Evolutionary conservation across 2,113 vertebrate genomes (phyloP).

Genomic region (Notechis scutatus): DNA sequence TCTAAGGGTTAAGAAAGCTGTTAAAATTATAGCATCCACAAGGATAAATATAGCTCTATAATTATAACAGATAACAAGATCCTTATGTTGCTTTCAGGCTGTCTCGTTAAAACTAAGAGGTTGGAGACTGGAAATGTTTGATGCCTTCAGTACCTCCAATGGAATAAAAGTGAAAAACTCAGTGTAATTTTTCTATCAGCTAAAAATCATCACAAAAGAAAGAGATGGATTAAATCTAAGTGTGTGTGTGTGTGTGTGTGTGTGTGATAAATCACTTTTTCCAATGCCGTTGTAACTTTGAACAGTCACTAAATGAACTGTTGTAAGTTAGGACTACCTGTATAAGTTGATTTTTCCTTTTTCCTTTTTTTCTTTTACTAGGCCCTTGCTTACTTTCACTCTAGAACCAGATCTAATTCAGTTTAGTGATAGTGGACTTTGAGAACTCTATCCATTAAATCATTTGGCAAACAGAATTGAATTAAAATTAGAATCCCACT

Average conservation of each 20-base stretch:
- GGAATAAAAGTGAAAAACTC: background rate
- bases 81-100: background rate
- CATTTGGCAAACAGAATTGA: background rate
- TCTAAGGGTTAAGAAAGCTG: background rate
- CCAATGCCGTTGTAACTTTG: no score
- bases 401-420: background rate
- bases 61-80: background rate
- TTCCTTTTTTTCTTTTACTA: background rate
- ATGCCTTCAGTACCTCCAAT: background rate
- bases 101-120: background rate
- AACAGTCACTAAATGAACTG: no score
- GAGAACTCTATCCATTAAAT: background rate
- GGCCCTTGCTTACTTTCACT: background rate
- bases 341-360: no score
- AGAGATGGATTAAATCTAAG: no score
- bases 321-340: no score
- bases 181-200: background rate
- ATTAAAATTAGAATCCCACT: background rate
- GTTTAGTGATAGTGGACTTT: background rate
- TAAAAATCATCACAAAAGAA: background rate
- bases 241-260: no score
- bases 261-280: no score
- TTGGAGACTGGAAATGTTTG: background rate
- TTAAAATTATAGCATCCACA: background rate
- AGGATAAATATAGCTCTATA: background rate